phyloP scores from a whole-genome alignment of 2,888 invertebrate species.

The Spodoptera exigua region DNA sequence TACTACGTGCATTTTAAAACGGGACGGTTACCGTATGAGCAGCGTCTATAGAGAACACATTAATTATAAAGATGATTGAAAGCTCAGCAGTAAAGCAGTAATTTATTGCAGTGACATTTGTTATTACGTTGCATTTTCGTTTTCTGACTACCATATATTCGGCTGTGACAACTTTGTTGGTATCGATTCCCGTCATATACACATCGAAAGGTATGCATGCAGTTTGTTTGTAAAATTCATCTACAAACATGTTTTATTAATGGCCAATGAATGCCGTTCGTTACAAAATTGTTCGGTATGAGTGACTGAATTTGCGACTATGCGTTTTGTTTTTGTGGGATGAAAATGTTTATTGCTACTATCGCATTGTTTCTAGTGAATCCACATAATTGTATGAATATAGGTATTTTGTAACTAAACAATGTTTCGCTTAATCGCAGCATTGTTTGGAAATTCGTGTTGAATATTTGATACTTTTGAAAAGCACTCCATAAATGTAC shows the following conservation, averaged over 20 bases:
- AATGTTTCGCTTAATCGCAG: too few species aligned
- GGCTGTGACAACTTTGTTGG: constrained; percentile 39
- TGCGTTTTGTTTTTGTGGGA: constrained; percentile 5
- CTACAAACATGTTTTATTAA: constrained; percentile 41
- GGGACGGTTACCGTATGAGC: constrained; percentile 21
- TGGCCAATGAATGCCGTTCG: constrained; percentile 23
- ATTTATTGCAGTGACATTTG: constrained; percentile 49
- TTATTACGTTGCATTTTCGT: constrained; percentile 29
- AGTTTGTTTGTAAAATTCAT: constrained; percentile 24
- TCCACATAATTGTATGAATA: too few species aligned
- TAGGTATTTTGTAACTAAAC: too few species aligned
- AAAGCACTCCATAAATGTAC: too few species aligned
- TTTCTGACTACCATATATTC: constrained; percentile 34
- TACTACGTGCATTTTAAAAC: constrained; percentile 54
- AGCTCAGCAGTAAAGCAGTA: constrained; percentile 46
- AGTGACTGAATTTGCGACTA: constrained; percentile 10
- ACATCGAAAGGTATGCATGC: constrained; percentile 23
- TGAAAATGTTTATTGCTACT: constrained; percentile 11
- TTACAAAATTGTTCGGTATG: constrained; percentile 15
- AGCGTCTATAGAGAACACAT: constrained; percentile 49
- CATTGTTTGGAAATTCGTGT: too few species aligned
- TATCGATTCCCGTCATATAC: constrained; percentile 38
- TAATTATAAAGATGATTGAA: constrained; percentile 59
- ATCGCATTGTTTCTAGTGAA: too few species aligned
- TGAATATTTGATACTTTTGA: too few species aligned